Percentiles rank a stretch among this genome's conserved stretches.
These are phyloP conservation scores for Lycopodina hypogea DNA, from an alignment of 37 sponge, comb jelly and placozoan genomes.

Conservation along the genomic window DNA sequence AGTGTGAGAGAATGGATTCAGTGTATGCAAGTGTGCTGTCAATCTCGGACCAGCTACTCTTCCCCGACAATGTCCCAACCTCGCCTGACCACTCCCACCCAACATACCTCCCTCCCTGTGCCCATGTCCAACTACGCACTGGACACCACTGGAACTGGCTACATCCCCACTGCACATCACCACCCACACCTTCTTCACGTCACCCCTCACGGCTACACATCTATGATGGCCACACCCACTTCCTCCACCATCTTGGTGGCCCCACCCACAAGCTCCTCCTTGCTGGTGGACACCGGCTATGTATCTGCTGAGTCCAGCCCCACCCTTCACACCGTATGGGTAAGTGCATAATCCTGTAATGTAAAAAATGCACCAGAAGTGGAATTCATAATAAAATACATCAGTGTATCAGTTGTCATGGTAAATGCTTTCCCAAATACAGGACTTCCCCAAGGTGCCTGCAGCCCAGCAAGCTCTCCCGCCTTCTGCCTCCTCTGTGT, in stretches of 20 bases:
- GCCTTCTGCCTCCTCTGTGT: too few species aligned
- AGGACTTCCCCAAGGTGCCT: neutral
- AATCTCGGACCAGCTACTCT: conserved; percentile 14
- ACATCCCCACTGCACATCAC: conserved; percentile 4
- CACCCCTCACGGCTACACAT: conserved; percentile 2
- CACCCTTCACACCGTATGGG: neutral
- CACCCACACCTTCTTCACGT: neutral
- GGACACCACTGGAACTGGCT: conserved; percentile 17
- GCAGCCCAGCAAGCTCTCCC: too few species aligned
- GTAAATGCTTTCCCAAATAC: neutral
- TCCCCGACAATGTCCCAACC: conserved; percentile 6
- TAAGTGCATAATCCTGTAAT: too few species aligned
- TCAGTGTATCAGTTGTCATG: too few species aligned
- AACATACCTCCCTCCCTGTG: neutral
- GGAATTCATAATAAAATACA: too few species aligned
- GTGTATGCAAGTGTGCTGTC: conserved; percentile 53
- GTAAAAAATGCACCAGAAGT: too few species aligned
- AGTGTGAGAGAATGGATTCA: conserved; percentile 59
- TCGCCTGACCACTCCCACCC: conserved; percentile 20
- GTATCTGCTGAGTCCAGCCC: conserved; percentile 62
- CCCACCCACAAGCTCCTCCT: neutral
- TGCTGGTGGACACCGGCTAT: conserved; percentile 46
- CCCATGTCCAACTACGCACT: conserved; percentile 3
- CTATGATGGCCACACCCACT: neutral
- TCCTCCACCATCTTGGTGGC: neutral